These are phyloP conservation scores for Cottoperca gobio DNA, from an alignment of 2,797 vertebrate genomes.

Conservation along the genomic window DNA sequence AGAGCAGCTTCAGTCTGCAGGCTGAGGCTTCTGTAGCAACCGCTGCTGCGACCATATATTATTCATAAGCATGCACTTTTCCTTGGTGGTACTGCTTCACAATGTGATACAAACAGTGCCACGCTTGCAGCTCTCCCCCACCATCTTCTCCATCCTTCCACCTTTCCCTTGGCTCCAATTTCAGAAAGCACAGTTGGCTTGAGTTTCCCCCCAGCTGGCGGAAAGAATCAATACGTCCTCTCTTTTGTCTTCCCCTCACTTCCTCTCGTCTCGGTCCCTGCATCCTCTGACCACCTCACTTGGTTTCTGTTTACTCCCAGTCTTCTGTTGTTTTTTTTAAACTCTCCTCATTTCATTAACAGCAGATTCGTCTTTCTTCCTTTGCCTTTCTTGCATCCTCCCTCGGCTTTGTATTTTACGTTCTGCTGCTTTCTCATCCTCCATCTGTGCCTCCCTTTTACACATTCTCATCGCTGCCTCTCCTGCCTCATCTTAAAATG, in stretches of 20 bases:
- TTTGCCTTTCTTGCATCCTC: neutral
- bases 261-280: slow-evolving; percentile 41
- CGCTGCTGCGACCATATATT: slow-evolving; percentile 32
- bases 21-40: slow-evolving; percentile 1
- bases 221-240: slow-evolving; percentile 63
- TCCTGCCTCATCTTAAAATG: neutral
- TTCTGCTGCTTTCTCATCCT: neutral
- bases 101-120: slow-evolving; percentile 7
- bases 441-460: slow-evolving; percentile 1
- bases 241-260: slow-evolving; percentile 40
- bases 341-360: slow-evolving; percentile 8
- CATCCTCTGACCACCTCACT: slow-evolving; percentile 40
- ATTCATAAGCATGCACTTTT: slow-evolving; percentile 37
- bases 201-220: slow-evolving; percentile 48
- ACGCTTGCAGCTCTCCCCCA: slow-evolving; percentile 6
- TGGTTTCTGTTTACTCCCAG: slow-evolving; percentile 20
- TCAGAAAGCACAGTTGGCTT: slow-evolving; percentile 62
- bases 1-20: neutral
- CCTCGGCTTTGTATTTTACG: slow-evolving; percentile 2
- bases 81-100: slow-evolving; percentile 19
- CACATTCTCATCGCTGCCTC: slow-evolving; percentile 16
- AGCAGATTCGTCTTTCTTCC: neutral
- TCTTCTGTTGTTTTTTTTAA: neutral
- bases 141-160: slow-evolving; percentile 33
- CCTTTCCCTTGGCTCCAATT: slow-evolving; percentile 62